Conservation (phyloP, 2,113 vertebrate genomes). For the Prinia subflava region DNA sequence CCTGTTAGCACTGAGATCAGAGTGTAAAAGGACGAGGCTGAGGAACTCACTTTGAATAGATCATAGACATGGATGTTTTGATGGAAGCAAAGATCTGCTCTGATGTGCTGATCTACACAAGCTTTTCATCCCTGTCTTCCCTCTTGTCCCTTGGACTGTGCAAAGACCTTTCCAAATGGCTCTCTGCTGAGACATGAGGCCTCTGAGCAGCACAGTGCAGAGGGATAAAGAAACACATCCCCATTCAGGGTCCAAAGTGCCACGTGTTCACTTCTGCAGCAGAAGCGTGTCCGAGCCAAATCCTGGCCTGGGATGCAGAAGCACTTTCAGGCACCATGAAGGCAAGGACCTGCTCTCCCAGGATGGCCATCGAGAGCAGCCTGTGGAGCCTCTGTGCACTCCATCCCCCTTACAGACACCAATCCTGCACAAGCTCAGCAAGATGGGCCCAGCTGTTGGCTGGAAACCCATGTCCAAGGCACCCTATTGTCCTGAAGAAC, state of each 20-base stretch:
- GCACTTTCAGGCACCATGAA: background rate
- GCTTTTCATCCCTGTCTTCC: background rate
- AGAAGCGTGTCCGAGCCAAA: background rate
- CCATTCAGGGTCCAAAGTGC: background rate
- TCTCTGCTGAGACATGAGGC: background rate
- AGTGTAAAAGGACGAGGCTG: background rate
- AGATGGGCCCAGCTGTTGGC: background rate
- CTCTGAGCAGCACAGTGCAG: background rate
- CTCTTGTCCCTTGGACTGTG: background rate
- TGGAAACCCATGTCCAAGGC: background rate
- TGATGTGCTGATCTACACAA: background rate
- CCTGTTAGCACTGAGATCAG: background rate
- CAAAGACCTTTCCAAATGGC: background rate
- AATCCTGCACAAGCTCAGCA: background rate
- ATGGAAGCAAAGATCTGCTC: background rate
- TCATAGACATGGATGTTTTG: background rate
- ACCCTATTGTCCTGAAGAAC: background rate
- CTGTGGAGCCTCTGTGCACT: background rate
- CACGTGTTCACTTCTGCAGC: background rate
- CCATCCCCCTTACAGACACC: background rate
- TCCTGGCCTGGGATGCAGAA: background rate
- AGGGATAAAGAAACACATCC: background rate
- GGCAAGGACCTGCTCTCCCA: background rate
- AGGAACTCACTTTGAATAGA: background rate
- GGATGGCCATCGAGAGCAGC: background rate